These are phyloP conservation scores for Melanerpes aurifrons DNA, from an alignment of 2,113 vertebrate species.

Conservation along the genomic window DNA sequence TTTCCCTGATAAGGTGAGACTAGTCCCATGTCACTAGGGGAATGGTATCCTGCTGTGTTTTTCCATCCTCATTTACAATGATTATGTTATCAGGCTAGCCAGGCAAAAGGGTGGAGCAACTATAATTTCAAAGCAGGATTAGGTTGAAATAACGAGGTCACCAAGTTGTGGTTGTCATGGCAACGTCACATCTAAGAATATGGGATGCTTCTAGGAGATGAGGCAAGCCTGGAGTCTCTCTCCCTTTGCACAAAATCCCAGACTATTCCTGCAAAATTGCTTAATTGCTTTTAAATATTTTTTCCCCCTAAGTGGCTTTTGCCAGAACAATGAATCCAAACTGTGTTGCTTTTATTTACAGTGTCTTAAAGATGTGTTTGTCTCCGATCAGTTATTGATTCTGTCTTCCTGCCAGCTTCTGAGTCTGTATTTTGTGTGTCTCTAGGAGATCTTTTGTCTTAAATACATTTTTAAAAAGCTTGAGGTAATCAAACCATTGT, in stretches of 20 bases:
- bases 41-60: constrained; percentile 80
- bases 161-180: constrained; percentile 99
- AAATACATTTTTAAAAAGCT: neutral
- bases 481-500: neutral
- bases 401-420: neutral
- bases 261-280: constrained; percentile 74
- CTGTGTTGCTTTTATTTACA: neutral
- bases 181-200: constrained; percentile 99
- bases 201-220: constrained; percentile 91
- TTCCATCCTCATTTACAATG: constrained; percentile 96
- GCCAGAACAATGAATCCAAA: constrained; percentile 32
- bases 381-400: constrained; percentile 12
- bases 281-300: constrained; percentile 73
- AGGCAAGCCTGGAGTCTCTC: constrained; percentile 77
- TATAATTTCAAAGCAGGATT: constrained; percentile 99
- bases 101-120: constrained; percentile 99
- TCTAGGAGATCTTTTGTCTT: constrained; percentile 26
- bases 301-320: neutral
- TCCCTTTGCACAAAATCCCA: constrained; percentile 71
- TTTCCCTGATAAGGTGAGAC: constrained; percentile 78
- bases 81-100: constrained; percentile 99
- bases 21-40: constrained; percentile 75
- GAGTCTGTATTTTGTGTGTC: constrained; percentile 5
- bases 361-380: constrained; percentile 8
- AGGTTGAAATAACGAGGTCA: constrained; percentile 99